Percentiles rank a stretch among this genome's conserved stretches.
phyloP scores from a whole-genome alignment of 2,888 invertebrate genomes.

The Biston betularia region DNA sequence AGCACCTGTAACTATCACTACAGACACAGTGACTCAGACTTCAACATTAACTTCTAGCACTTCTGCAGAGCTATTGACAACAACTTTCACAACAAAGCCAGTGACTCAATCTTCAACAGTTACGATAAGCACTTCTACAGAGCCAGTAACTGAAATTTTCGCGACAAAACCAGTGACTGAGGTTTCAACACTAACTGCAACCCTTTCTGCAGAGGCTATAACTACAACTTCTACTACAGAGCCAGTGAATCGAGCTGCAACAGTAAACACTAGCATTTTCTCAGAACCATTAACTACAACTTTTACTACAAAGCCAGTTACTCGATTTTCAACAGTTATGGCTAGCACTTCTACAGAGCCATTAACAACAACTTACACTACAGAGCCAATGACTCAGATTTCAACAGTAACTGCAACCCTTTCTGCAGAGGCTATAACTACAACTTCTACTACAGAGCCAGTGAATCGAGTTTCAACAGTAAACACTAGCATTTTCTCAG shows the following conservation, averaged over 20 bases:
- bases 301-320: slow-evolving; percentile 1
- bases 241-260: slow-evolving; percentile 1
- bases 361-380: slow-evolving; percentile 15
- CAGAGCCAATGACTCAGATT: neutral
- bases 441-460: slow-evolving; percentile 17
- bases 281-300: slow-evolving; percentile 20
- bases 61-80: neutral
- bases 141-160: neutral
- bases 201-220: neutral
- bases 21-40: slow-evolving; percentile 10
- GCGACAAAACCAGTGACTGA: neutral
- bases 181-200: slow-evolving; percentile 22
- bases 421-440: neutral
- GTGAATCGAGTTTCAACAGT: slow-evolving; percentile 1
- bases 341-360: slow-evolving; percentile 2
- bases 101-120: neutral
- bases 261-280: slow-evolving; percentile 24
- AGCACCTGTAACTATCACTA: no score
- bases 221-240: slow-evolving; percentile 22
- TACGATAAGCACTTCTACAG: neutral
- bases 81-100: neutral
- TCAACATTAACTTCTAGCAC: neutral
- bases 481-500: slow-evolving; percentile 26
- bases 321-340: neutral
- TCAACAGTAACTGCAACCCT: slow-evolving; percentile 25